Conservation (phyloP, 2,888 invertebrate species). For the Portevinia maculata region DNA sequence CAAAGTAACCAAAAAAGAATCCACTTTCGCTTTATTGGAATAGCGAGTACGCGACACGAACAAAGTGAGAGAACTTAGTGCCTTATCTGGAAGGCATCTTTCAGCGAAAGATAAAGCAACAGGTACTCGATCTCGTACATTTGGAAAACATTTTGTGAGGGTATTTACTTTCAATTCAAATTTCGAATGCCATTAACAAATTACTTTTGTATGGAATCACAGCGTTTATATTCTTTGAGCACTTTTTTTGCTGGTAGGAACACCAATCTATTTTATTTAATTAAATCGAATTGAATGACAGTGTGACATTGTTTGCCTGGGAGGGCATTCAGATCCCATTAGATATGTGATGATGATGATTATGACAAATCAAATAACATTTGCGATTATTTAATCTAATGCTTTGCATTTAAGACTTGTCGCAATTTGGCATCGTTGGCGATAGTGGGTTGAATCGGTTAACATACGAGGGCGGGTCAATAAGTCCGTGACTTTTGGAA, state of each 20-base stretch:
- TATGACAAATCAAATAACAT: too few relatives aligned
- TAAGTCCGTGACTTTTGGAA: too few relatives aligned
- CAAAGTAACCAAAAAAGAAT: conserved; percentile 11
- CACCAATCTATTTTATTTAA: conserved; percentile 44
- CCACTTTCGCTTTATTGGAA: conserved; percentile 45
- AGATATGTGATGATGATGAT: too few relatives aligned
- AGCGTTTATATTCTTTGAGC: conserved; percentile 44
- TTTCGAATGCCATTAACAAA: conserved; percentile 62
- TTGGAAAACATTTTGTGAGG: conserved; percentile 34
- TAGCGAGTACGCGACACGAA: conserved; percentile 22
- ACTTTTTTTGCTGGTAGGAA: neutral
- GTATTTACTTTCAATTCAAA: conserved; percentile 32
- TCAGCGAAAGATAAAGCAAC: conserved; percentile 13
- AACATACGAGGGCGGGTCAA: too few relatives aligned
- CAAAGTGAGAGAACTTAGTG: conserved; percentile 54
- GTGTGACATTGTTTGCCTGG: too few relatives aligned
- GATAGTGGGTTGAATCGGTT: too few relatives aligned
- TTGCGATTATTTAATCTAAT: too few relatives aligned
- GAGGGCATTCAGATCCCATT: too few relatives aligned
- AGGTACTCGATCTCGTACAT: neutral
- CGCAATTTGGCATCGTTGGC: too few relatives aligned
- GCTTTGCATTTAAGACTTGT: too few relatives aligned
- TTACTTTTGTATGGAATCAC: conserved; percentile 62
- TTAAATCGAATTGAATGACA: conserved; percentile 24
- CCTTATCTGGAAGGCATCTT: conserved; percentile 59